These are phyloP conservation scores for Cyanoliseus patagonus DNA, from an alignment of 2,113 vertebrate genomes.

Conservation along the genomic window DNA sequence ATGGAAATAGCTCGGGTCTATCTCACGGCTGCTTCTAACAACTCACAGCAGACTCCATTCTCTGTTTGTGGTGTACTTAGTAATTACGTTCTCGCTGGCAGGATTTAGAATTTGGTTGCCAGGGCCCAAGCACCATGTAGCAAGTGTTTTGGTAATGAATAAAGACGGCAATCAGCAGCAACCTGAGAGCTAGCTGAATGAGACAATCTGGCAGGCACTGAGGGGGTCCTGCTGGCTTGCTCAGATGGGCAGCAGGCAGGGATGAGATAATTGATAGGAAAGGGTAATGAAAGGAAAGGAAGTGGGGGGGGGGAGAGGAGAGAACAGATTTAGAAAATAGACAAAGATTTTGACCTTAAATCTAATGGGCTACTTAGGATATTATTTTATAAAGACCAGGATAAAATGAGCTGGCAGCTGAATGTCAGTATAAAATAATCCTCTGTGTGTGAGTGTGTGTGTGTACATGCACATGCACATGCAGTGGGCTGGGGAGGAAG, in stretches of 20 bases:
- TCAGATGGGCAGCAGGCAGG: constrained; percentile 71
- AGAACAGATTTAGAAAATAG: constrained; percentile 60
- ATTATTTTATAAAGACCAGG: constrained; percentile 58
- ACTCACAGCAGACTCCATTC: constrained; percentile 55
- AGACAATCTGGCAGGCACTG: constrained; percentile 68
- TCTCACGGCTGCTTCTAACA: constrained; percentile 24
- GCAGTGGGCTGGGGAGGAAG: neutral
- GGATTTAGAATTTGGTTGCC: constrained; percentile 51
- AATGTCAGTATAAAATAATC: constrained; percentile 39
- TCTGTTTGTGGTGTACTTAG: constrained; percentile 53
- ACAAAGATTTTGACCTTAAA: constrained; percentile 72
- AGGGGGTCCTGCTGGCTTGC: constrained; percentile 63
- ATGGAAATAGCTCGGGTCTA: neutral
- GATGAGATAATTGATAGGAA: constrained; percentile 74
- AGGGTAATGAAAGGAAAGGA: constrained; percentile 71
- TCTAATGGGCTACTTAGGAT: constrained; percentile 65
- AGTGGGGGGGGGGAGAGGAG: neutral
- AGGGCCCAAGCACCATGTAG: constrained; percentile 58
- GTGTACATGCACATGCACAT: accelerated
- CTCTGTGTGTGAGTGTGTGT: neutral
- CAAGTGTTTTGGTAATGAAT: constrained; percentile 73
- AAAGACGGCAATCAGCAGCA: constrained; percentile 71
- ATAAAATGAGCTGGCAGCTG: constrained; percentile 46
- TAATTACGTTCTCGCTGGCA: constrained; percentile 65
- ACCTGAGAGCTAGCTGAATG: constrained; percentile 65